Evolutionary conservation across 1,140 invertebrate species (phyloP).

Genomic region (Pseudachorutes palmiensis): DNA sequence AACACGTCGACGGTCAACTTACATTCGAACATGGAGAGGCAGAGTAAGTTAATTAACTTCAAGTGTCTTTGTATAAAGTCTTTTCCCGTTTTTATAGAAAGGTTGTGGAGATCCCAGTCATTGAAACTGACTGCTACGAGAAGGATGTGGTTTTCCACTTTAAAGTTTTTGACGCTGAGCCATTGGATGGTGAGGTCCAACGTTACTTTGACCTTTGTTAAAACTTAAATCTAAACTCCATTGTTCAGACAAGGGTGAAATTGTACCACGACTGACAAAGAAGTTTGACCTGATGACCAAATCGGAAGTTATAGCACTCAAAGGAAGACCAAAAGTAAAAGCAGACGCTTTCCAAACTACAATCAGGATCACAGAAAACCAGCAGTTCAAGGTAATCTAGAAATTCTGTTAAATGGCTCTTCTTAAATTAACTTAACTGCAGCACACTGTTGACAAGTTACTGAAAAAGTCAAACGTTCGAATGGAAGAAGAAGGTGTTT

Average conservation of each 20-base stretch:
- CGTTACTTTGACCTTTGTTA: too few species aligned
- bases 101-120: slow-evolving; percentile 71
- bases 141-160: slow-evolving; percentile 91
- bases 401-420: too few species aligned
- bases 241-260: too few species aligned
- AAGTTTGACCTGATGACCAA: too few species aligned
- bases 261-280: too few species aligned
- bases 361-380: too few species aligned
- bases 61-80: slow-evolving; percentile 63
- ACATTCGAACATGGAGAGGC: slow-evolving; percentile 96
- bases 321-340: too few species aligned
- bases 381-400: too few species aligned
- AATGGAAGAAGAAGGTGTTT: slow-evolving; percentile 82
- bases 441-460: slow-evolving; percentile 47
- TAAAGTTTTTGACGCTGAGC: slow-evolving; percentile 75
- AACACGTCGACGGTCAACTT: slow-evolving; percentile 67
- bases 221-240: too few species aligned
- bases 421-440: slow-evolving; percentile 14
- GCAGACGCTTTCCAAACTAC: too few species aligned
- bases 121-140: slow-evolving; percentile 96
- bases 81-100: slow-evolving; percentile 53
- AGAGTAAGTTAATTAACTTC: slow-evolving; percentile 76
- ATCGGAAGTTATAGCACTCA: too few species aligned
- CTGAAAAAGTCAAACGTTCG: slow-evolving; percentile 92
- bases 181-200: slow-evolving; percentile 78